Evolutionary conservation across 2,797 vertebrate species (phyloP).

Genomic region (Notolabrus celidotus): DNA sequence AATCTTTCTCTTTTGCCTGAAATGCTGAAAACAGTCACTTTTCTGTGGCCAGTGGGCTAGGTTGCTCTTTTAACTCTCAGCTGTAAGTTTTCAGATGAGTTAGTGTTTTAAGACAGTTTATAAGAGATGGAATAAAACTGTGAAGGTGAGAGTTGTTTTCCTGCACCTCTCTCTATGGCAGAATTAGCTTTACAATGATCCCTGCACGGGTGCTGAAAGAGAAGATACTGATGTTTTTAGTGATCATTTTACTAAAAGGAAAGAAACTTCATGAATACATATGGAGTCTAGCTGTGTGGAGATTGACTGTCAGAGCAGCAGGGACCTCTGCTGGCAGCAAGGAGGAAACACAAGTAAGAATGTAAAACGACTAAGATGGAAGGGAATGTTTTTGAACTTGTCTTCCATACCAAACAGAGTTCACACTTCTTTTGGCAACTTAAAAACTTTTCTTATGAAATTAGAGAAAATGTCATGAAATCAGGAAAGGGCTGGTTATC

Average conservation of each 20-base stretch:
- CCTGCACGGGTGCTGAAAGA: not conserved
- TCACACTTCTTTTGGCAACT: no score
- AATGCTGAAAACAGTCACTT: not conserved
- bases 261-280: not conserved
- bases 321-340: slow-evolving; percentile 72
- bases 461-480: no score
- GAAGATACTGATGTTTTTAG: not conserved
- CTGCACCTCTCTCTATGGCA: not conserved
- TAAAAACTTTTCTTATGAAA: no score
- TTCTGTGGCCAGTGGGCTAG: slow-evolving; percentile 7
- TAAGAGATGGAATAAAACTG: slow-evolving; percentile 10
- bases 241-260: slow-evolving; percentile 1
- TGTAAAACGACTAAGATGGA: no score
- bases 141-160: not conserved
- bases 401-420: no score
- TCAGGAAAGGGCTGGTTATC: no score
- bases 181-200: not conserved
- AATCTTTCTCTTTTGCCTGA: slow-evolving; percentile 3
- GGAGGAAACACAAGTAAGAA: slow-evolving; percentile 23
- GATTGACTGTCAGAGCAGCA: slow-evolving; percentile 45
- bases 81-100: slow-evolving; percentile 30
- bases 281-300: not conserved
- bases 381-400: no score
- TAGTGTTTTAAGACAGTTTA: slow-evolving; percentile 30
- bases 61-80: slow-evolving; percentile 15